Evolutionary conservation across 2,797 vertebrate genomes (phyloP).

Genomic region (Pampus argenteus): DNA sequence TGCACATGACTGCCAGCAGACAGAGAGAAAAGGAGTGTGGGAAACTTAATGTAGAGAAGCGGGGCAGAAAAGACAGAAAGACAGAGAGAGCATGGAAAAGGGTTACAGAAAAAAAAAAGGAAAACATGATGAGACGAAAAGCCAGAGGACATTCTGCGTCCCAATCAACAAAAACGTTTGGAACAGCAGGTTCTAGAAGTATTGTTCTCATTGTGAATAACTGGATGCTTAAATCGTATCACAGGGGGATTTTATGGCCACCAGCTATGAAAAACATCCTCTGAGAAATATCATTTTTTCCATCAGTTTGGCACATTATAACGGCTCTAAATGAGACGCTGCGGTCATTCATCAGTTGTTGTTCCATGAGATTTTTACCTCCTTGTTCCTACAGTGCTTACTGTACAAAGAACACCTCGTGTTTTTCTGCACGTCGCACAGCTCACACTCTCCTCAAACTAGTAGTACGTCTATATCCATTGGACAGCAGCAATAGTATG

Average conservation of each 20-base stretch:
- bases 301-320: no score
- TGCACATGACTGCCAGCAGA: conserved; percentile 75
- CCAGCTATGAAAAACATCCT: background rate
- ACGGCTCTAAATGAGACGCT: no score
- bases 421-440: background rate
- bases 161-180: no score
- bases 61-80: background rate
- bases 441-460: no score
- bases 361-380: no score
- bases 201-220: background rate
- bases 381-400: no score
- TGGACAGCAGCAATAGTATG: no score
- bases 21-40: conserved; percentile 64
- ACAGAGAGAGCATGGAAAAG: conserved; percentile 28
- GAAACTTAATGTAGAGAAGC: conserved; percentile 52
- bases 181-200: background rate
- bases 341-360: no score
- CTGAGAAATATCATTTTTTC: background rate
- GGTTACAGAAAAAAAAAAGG: background rate
- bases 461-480: no score
- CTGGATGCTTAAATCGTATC: background rate
- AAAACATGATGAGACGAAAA: background rate
- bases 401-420: no score
- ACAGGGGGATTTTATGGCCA: background rate
- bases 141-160: background rate